Percentiles rank a stretch among this genome's conserved stretches.
These are phyloP conservation scores for Meandrusa payeni DNA, from an alignment of 2,888 invertebrate genomes.

Conservation along the genomic window DNA sequence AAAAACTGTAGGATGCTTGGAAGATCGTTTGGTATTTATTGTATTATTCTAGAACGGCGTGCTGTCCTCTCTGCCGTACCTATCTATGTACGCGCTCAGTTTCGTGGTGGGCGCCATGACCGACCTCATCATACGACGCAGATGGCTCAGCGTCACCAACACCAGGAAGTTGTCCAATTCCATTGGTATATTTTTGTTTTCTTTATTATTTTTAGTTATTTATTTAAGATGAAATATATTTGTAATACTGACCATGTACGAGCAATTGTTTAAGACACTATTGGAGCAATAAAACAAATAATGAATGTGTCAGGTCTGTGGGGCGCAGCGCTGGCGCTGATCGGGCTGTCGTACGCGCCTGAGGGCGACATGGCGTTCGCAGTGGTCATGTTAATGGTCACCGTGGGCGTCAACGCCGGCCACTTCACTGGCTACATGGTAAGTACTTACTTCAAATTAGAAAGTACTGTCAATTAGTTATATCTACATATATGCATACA, in stretches of 20 bases:
- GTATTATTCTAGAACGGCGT: conserved; percentile 80
- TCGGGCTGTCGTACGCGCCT: conserved; percentile 81
- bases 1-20: too few species aligned
- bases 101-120: conserved; percentile 85
- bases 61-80: conserved; percentile 86
- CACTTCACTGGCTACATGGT: conserved; percentile 63
- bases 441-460: too few species aligned
- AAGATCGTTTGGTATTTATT: too few species aligned
- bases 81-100: conserved; percentile 86
- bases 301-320: conserved; percentile 40
- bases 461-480: too few species aligned
- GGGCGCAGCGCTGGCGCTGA: conserved; percentile 84
- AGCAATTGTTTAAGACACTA: too few species aligned
- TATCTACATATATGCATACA: not conserved
- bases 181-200: conserved; percentile 79
- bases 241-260: too few species aligned
- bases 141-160: conserved; percentile 70
- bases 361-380: conserved; percentile 75
- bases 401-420: conserved; percentile 87
- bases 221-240: too few species aligned
- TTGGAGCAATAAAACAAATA: too few species aligned
- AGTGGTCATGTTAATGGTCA: conserved; percentile 83
- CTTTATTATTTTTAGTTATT: too few species aligned
- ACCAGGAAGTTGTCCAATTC: conserved; percentile 85
- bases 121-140: conserved; percentile 80